These are phyloP conservation scores for Nephila pilipes DNA, from an alignment of 1,140 invertebrate species.

Conservation along the genomic window DNA sequence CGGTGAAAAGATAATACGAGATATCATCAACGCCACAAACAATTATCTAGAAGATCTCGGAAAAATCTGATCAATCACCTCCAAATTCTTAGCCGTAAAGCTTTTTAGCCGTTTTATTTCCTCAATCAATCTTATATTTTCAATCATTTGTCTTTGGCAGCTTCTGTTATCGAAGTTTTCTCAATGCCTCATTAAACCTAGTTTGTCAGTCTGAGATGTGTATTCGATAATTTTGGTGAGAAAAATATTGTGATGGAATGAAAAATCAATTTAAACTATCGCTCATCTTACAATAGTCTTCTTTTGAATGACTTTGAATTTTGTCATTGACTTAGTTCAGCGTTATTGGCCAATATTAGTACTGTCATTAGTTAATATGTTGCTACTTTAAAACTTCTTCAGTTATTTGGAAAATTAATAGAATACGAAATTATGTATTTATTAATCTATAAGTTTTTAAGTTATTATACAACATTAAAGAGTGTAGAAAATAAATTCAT, in stretches of 20 bases:
- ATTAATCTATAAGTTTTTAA: too few relatives aligned
- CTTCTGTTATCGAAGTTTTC: conserved; percentile 4
- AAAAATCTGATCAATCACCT: conserved; percentile 25
- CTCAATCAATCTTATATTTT: conserved; percentile 53
- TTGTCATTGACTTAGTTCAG: too few relatives aligned
- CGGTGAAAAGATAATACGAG: neutral
- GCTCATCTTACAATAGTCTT: neutral
- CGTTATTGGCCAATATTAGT: too few relatives aligned
- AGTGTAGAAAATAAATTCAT: too few relatives aligned
- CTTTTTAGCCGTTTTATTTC: too few relatives aligned
- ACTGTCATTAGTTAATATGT: too few relatives aligned
- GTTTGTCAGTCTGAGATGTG: neutral
- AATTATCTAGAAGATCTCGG: neutral
- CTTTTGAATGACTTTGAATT: neutral
- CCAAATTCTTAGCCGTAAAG: neutral
- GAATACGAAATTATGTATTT: too few relatives aligned
- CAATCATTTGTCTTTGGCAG: conserved; percentile 13
- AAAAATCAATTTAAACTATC: neutral
- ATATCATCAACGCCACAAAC: neutral
- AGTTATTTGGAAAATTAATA: too few relatives aligned
- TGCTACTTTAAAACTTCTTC: too few relatives aligned
- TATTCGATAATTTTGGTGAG: neutral
- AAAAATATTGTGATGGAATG: neutral
- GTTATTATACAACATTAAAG: too few relatives aligned
- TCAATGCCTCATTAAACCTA: neutral